A percentile compares a stretch with the other conserved stretches of the same genome.
Evolutionary conservation across 2,888 invertebrate species (phyloP).

Genomic region (Halocaridina rubra): DNA sequence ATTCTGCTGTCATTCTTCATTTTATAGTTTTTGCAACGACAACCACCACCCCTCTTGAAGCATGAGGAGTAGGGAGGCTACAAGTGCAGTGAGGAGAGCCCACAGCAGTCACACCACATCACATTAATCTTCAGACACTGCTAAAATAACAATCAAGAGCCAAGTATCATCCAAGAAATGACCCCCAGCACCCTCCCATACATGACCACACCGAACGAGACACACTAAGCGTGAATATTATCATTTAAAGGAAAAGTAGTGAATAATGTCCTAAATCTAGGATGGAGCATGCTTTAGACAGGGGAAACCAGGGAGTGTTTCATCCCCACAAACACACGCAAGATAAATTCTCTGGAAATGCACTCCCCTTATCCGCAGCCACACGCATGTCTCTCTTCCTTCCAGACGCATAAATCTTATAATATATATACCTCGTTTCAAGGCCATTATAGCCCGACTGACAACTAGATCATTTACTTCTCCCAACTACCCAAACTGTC

Average conservation of each 20-base stretch:
- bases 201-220: constrained; percentile 55
- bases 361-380: no score
- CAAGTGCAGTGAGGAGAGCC: constrained; percentile 53
- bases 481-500: constrained; percentile 40
- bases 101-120: constrained; percentile 55
- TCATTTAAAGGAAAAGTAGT: constrained; percentile 53
- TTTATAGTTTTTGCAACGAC: constrained; percentile 34
- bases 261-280: constrained; percentile 48
- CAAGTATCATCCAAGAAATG: neutral
- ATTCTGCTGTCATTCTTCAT: constrained; percentile 45
- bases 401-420: no score
- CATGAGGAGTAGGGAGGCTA: constrained; percentile 39
- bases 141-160: constrained; percentile 46
- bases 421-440: no score
- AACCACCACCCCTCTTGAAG: constrained; percentile 17
- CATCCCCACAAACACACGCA: constrained; percentile 44
- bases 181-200: constrained; percentile 55
- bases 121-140: constrained; percentile 49
- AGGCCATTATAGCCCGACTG: no score
- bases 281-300: constrained; percentile 58
- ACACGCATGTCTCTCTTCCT: no score
- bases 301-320: constrained; percentile 54
- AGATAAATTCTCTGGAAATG: no score
- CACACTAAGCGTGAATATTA: constrained; percentile 61
- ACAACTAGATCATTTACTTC: constrained; percentile 57